These are phyloP conservation scores for Tetramorium parvispinum DNA, from an alignment of 1,140 invertebrate species.

Conservation along the genomic window DNA sequence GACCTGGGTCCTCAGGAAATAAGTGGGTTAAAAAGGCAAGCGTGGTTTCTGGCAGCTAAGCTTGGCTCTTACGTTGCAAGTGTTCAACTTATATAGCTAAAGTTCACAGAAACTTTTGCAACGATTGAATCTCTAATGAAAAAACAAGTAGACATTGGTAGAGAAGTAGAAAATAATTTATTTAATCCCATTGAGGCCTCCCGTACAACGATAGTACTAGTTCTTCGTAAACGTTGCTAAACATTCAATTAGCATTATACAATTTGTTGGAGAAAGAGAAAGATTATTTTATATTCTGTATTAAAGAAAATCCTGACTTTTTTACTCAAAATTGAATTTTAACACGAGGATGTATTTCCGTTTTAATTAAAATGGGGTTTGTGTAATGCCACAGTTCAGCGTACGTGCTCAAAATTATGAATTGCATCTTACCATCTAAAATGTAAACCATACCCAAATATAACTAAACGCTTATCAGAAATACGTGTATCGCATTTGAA, in stretches of 20 bases:
- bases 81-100: neutral
- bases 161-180: slow-evolving; percentile 11
- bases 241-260: slow-evolving; percentile 9
- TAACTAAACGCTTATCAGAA: slow-evolving; percentile 50
- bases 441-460: neutral
- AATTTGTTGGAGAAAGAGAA: neutral
- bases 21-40: slow-evolving; percentile 42
- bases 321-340: neutral
- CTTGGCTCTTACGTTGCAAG: slow-evolving; percentile 11
- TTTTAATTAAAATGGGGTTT: slow-evolving; percentile 47
- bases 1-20: slow-evolving; percentile 8
- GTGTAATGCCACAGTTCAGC: slow-evolving; percentile 30
- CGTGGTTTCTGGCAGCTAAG: neutral
- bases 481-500: slow-evolving; percentile 2
- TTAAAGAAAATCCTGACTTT: neutral
- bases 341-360: slow-evolving; percentile 36
- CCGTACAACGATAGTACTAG: neutral
- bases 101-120: slow-evolving; percentile 19
- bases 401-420: slow-evolving; percentile 52
- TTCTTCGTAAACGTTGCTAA: neutral
- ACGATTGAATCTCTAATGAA: neutral
- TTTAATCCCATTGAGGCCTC: neutral
- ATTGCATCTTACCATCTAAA: slow-evolving; percentile 37
- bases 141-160: neutral
- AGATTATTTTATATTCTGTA: neutral